Base-by-base conservation (phyloP, 2,797 vertebrate species). In the Podarcis siculus region DNA sequence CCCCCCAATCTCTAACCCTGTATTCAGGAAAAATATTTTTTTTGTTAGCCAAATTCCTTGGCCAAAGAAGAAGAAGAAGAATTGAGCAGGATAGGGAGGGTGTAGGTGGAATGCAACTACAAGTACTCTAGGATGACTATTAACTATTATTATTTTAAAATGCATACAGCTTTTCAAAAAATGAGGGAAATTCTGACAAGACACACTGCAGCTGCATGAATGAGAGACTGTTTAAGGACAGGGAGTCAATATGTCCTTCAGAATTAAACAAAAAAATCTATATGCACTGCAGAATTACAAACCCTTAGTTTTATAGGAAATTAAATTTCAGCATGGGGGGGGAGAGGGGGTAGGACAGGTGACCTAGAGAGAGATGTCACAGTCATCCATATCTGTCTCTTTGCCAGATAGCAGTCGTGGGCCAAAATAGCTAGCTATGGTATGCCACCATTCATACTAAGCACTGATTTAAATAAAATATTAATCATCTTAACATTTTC, bases 401-500 rank as follows among this genome's bases (percentile, higher is more conserved):
- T 67, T 69, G 0, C n/a, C 21, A 93, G 84, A 85, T 73, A 79
- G 87, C 86, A 78, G 64, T n/a, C 88, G 83, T 30, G 80, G 92
- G 86, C 69, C 78, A 89, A 86, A 81, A 81, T 64, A 95, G 88
- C 87, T 90, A 87, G 49, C 39, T 87, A 72, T 85, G 90, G 85
- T 85, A 89, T 92, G 76, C 27, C 79, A 92, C 64, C 88, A 85
- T 64, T 76, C 37, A 23, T 85, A 77, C 66, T 67, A 23, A 67
- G 66, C 21, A 67, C 21, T 67, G 66, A 67, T 67, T 67, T 23
- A 89, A 91, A 88, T 75, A 91, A 93, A 93, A 92, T 78, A 92
- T 32, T 13, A 94, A 87, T 69, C 61, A 89, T 72, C 89, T 89
- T 91, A 92, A 93, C 87, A 64, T 92, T 91, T 87, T 91, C 90